phyloP scores from a whole-genome alignment of 2,113 vertebrate genomes.

The Lamprotornis superbus region DNA sequence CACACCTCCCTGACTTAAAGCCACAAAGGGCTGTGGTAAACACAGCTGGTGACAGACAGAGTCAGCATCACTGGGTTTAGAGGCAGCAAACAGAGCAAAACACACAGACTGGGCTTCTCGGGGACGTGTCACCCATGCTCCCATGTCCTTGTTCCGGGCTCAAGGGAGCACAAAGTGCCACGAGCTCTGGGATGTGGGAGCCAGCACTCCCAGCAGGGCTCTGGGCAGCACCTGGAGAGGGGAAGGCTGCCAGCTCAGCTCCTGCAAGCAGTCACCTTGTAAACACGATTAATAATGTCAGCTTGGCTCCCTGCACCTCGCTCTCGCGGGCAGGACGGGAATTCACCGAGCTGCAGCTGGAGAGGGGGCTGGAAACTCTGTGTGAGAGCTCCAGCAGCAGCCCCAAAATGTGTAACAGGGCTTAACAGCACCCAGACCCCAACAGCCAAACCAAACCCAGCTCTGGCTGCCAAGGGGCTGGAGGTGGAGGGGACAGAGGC shows the following conservation, averaged over 20 bases:
- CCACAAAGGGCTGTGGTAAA: background rate
- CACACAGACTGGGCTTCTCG: rapidly evolving
- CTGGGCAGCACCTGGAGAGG: slow-evolving; percentile 14
- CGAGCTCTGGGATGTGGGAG: background rate
- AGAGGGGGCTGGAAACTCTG: rapidly evolving
- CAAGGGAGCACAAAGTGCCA: rapidly evolving
- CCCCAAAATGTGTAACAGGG: background rate
- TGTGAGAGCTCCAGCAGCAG: background rate
- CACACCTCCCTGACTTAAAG: background rate
- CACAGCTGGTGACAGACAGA: background rate
- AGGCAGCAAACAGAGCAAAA: background rate
- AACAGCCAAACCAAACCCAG: background rate
- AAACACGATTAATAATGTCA: background rate
- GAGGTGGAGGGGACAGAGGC: rapidly evolving
- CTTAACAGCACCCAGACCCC: background rate
- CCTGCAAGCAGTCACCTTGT: slow-evolving; percentile 16
- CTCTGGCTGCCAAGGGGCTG: background rate
- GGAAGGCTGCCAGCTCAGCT: slow-evolving; percentile 1
- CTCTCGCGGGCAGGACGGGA: background rate
- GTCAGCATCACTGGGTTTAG: rapidly evolving
- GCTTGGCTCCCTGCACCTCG: background rate
- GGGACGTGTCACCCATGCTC: rapidly evolving
- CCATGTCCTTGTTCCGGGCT: rapidly evolving
- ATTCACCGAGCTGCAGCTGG: background rate
- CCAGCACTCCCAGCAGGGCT: background rate